These are phyloP conservation scores for Drosophila suzukii DNA, from an alignment of 1,140 invertebrate species.

Conservation along the genomic window DNA sequence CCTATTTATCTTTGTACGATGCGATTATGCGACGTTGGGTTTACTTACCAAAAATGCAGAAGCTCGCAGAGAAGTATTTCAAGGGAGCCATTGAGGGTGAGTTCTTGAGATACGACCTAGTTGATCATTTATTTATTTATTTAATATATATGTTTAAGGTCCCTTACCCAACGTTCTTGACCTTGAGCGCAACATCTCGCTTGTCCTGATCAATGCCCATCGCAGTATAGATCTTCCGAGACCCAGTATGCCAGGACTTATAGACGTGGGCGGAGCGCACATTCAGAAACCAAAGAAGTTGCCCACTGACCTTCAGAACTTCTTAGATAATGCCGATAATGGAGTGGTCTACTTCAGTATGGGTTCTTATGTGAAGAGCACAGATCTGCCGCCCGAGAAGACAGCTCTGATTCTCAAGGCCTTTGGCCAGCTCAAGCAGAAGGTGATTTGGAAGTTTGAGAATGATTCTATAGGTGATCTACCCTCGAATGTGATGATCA, in stretches of 20 bases:
- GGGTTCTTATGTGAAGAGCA: slow-evolving; percentile 86
- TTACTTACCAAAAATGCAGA: slow-evolving; percentile 82
- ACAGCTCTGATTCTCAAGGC: slow-evolving; percentile 85
- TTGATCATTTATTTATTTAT: too few species aligned
- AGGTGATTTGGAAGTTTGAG: slow-evolving; percentile 88
- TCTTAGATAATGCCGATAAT: slow-evolving; percentile 85
- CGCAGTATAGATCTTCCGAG: slow-evolving; percentile 84
- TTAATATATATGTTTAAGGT: slow-evolving; percentile 25
- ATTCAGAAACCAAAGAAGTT: slow-evolving; percentile 79
- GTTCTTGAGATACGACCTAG: not conserved
- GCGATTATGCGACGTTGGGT: slow-evolving; percentile 68
- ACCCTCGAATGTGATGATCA: slow-evolving; percentile 87
- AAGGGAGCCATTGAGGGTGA: slow-evolving; percentile 52
- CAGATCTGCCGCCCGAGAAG: slow-evolving; percentile 84
- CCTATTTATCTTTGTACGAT: slow-evolving; percentile 76
- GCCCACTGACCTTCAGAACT: slow-evolving; percentile 84
- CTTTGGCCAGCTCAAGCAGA: slow-evolving; percentile 86
- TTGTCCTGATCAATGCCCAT: slow-evolving; percentile 86
- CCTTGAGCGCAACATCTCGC: slow-evolving; percentile 85
- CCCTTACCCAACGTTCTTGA: slow-evolving; percentile 84
- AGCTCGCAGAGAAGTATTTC: slow-evolving; percentile 78
- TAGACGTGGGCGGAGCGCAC: slow-evolving; percentile 86
- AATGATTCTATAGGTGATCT: slow-evolving; percentile 84
- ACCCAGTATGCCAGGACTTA: slow-evolving; percentile 85
- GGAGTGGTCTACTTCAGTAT: slow-evolving; percentile 87